Percentiles rank a stretch among this genome's conserved stretches.
These are phyloP conservation scores for Platalea minor DNA, from an alignment of 2,797 vertebrate species.

Conservation along the genomic window DNA sequence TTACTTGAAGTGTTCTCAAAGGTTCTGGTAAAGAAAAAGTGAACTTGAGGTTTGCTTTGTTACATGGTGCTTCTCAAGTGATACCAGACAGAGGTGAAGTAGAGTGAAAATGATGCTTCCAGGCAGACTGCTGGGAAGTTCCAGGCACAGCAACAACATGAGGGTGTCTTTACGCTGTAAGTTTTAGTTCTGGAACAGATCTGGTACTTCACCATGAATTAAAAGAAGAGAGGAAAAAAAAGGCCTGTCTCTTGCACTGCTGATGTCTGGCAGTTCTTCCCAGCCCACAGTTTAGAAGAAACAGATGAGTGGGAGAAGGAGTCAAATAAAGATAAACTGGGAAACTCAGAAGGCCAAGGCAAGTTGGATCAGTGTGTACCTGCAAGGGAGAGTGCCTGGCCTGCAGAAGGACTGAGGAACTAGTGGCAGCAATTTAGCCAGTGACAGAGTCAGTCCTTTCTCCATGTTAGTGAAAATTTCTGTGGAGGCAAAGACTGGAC, in stretches of 20 bases:
- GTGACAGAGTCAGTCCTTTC: background rate
- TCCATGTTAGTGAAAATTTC: background rate
- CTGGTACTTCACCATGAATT: background rate
- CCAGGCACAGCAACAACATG: background rate
- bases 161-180: background rate
- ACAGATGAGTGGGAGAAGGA: background rate
- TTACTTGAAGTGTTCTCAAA: background rate
- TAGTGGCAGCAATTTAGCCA: background rate
- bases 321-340: background rate
- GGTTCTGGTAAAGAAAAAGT: background rate
- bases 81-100: background rate
- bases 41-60: background rate
- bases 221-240: background rate
- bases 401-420: background rate
- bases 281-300: background rate
- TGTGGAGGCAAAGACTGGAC: background rate
- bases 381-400: background rate
- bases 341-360: background rate
- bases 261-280: background rate
- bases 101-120: background rate
- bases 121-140: background rate
- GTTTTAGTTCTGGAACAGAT: background rate
- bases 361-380: background rate
- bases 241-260: background rate
- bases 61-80: fast-evolving